Base-by-base conservation (phyloP, 2,797 vertebrate species). In the Lacerta viridis region DNA sequence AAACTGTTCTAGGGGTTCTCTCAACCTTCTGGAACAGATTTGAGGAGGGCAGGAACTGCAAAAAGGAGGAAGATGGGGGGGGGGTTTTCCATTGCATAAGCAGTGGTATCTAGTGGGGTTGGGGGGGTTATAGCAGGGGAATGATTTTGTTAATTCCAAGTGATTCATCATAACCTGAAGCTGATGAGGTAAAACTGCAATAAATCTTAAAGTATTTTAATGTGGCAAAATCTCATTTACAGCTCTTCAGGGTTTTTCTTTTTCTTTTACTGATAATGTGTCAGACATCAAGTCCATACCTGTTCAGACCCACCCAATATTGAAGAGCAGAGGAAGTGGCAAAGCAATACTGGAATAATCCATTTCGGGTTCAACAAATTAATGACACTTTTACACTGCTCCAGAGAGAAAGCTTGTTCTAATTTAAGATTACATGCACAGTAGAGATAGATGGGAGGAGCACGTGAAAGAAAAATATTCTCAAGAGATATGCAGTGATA, bases 311-410 rank as follows among this genome's bases (percentile, higher is more conserved):
- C 92, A 78, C 83, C 85, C 92, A 86, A 66, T 85, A 87, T 39
- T 15, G 41, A 86, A 87, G 4, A 74, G 74, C 86, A 88, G 46
- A 2, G 0, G 0, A 59, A 69, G 76, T 20, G 13, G 5, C 8
- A 61, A 10, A 80, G 91, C 69, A 88, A 33, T 25, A 88, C 75
- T 80, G 76, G 84, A 89, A 92, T 84, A 76, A 83, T 85, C 76
- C 89, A 94, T 82, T 86, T 94, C 90, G 89, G 80, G 84, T 86
- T 90, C 77, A 90, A 79, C 61, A 91, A 69, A 82, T 89, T 88
- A 81, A 59, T 92, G 90, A 91, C 88, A 90, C 92, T 87, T 90
- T 79, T 93, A 92, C 92, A 91, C 93, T 94, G 91, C 93, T 90
- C 93, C 89, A 91, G 59, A 69, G 39, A 61, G 93, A 89, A 88